Evolutionary conservation across 2,113 vertebrate genomes (phyloP).

Genomic region (Opisthocomus hoazin): DNA sequence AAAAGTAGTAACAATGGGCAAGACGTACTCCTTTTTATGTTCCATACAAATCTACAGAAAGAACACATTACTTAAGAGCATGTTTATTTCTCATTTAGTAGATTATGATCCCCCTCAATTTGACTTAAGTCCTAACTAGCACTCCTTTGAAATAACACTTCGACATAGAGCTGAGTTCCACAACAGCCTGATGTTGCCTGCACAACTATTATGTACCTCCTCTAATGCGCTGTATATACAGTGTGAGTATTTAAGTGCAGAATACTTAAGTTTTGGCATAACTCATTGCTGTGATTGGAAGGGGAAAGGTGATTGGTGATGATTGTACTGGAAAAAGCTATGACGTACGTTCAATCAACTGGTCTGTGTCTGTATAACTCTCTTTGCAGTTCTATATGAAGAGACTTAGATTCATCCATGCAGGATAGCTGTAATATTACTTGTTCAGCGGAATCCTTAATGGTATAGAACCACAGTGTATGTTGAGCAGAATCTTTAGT

Average conservation of each 20-base stretch:
- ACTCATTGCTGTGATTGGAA: neutral
- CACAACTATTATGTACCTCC: neutral
- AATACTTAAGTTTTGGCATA: neutral
- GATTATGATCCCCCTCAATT: neutral
- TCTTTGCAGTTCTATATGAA: neutral
- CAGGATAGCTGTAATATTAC: neutral
- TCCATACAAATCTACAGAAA: neutral
- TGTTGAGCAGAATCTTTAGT: neutral
- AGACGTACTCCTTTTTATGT: fast-evolving
- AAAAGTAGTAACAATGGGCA: neutral
- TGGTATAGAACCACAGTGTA: neutral
- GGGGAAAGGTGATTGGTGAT: neutral
- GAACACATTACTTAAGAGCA: neutral
- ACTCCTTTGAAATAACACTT: neutral
- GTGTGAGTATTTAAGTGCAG: neutral
- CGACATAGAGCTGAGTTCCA: neutral
- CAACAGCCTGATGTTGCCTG: neutral
- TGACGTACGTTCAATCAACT: fast-evolving
- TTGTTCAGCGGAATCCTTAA: neutral
- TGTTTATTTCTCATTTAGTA: neutral
- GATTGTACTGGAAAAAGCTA: neutral
- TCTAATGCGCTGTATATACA: neutral
- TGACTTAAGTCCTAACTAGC: neutral
- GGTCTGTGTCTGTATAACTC: neutral
- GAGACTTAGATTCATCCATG: neutral